Conservation (phyloP, 2,888 invertebrate species). For the Macroteleia sp. region DNA sequence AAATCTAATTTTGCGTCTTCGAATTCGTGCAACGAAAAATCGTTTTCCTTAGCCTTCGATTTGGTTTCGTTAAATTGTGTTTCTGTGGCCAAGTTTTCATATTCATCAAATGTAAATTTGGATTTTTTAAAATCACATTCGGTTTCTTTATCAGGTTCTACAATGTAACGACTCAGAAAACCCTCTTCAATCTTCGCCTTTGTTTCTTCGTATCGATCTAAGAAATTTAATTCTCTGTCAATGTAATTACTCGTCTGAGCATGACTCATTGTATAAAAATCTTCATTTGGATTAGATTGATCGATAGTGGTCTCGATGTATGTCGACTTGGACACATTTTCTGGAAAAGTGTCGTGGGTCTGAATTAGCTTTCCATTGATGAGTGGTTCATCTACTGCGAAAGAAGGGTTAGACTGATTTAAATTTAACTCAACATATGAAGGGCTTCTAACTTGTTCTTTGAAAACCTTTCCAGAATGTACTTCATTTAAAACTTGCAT, state of each 20-base stretch:
- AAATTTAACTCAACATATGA: neutral
- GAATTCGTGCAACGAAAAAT: constrained; percentile 14
- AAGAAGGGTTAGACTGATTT: neutral
- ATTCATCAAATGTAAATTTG: constrained; percentile 16
- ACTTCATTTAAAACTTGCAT: neutral
- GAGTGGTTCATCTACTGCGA: neutral
- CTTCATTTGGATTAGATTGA: constrained; percentile 14
- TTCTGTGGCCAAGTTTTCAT: constrained; percentile 16
- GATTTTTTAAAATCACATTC: constrained; percentile 22
- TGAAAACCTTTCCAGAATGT: neutral
- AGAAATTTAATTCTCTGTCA: constrained; percentile 33
- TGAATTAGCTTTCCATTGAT: constrained; percentile 10
- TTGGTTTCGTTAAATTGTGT: constrained; percentile 4
- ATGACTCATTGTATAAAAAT: constrained; percentile 25
- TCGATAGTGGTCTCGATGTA: no score
- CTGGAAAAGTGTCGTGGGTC: neutral
- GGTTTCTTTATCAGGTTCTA: constrained; percentile 5
- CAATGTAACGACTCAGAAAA: constrained; percentile 38
- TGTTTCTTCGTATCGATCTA: constrained; percentile 41
- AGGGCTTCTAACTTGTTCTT: neutral
- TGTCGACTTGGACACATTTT: no score
- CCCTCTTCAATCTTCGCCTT: constrained; percentile 34
- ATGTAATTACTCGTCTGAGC: constrained; percentile 23
- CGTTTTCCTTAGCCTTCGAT: constrained; percentile 1
- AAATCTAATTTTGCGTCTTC: constrained; percentile 11